Percentiles rank a stretch among this genome's conserved stretches.
Evolutionary conservation across 1,140 invertebrate genomes (phyloP).

Genomic region (Leptinotarsa lineolata): DNA sequence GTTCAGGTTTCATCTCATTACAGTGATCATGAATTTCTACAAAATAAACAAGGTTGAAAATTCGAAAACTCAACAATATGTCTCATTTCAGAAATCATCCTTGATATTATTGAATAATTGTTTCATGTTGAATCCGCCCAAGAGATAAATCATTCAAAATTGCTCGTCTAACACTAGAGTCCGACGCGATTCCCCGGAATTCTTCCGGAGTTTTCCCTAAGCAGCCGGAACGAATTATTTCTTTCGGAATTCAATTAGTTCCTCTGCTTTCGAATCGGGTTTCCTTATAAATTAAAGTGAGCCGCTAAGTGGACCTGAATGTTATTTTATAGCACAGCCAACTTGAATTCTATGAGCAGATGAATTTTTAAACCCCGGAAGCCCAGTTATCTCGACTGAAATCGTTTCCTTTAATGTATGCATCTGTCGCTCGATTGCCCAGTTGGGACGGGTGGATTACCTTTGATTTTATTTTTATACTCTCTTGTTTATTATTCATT

Average conservation of each 20-base stretch:
- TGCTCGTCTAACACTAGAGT: not conserved
- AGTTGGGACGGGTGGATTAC: too few species aligned
- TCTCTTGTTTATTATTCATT: too few species aligned
- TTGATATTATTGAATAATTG: not conserved
- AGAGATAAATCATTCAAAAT: not conserved
- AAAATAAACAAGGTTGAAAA: too few species aligned
- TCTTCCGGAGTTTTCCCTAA: not conserved
- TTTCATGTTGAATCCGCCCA: not conserved
- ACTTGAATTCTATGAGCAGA: not conserved
- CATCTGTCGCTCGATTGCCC: not conserved
- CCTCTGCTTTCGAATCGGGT: constrained; percentile 1
- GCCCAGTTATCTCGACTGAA: not conserved
- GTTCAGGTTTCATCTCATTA: too few species aligned
- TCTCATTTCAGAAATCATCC: too few species aligned
- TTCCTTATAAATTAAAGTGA: constrained; percentile 6
- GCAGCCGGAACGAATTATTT: not conserved
- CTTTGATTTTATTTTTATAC: too few species aligned
- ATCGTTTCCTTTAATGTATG: not conserved
- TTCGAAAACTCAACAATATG: too few species aligned
- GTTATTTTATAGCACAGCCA: not conserved
- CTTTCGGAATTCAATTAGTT: constrained; percentile 6
- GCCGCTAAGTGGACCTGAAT: constrained; percentile 4
- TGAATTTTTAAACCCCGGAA: constrained; percentile 2
- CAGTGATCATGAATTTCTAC: too few species aligned
- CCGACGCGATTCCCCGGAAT: not conserved